Conservation (phyloP, 1,140 invertebrate species). For the Orius insidiosus region DNA sequence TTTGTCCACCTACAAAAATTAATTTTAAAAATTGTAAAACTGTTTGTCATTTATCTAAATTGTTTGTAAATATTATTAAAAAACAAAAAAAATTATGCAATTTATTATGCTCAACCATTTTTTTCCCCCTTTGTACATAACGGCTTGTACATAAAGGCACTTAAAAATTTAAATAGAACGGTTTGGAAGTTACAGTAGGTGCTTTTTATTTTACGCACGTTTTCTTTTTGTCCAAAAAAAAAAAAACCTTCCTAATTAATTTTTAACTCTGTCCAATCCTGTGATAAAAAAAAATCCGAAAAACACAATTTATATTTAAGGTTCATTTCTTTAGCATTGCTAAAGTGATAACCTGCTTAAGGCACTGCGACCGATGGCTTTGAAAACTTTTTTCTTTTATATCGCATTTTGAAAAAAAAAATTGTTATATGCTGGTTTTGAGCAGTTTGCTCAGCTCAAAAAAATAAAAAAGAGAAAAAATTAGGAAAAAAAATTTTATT, state of each 20-base stretch:
- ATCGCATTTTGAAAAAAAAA: constrained; percentile 6
- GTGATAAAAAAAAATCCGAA: constrained; percentile 10
- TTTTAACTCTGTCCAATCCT: constrained; percentile 11
- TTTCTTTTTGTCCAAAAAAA: neutral
- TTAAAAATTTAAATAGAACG: constrained; percentile 1
- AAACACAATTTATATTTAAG: constrained; percentile 5
- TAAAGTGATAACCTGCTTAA: constrained; percentile 1
- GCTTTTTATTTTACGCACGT: neutral
- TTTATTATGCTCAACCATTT: too few species aligned
- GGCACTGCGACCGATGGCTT: constrained; percentile 1
- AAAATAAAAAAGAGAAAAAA: constrained; percentile 3
- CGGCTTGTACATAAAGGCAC: constrained; percentile 1
- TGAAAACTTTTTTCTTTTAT: neutral
- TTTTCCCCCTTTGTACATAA: neutral
- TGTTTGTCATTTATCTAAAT: neutral
- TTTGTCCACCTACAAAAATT: too few species aligned
- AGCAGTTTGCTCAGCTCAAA: constrained; percentile 10
- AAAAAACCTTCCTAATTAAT: constrained; percentile 8
- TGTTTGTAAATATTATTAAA: too few species aligned
- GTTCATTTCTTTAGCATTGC: too few species aligned
- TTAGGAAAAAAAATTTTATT: constrained; percentile 6
- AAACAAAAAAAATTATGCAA: too few species aligned
- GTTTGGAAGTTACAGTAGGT: constrained; percentile 9
- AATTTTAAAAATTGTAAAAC: too few species aligned
- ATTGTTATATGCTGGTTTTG: constrained; percentile 11